Evolutionary conservation across 2,113 vertebrate species (phyloP), one percentile per base, ranked within the genome.

Genomic region (Telmatochromis sp.): DNA sequence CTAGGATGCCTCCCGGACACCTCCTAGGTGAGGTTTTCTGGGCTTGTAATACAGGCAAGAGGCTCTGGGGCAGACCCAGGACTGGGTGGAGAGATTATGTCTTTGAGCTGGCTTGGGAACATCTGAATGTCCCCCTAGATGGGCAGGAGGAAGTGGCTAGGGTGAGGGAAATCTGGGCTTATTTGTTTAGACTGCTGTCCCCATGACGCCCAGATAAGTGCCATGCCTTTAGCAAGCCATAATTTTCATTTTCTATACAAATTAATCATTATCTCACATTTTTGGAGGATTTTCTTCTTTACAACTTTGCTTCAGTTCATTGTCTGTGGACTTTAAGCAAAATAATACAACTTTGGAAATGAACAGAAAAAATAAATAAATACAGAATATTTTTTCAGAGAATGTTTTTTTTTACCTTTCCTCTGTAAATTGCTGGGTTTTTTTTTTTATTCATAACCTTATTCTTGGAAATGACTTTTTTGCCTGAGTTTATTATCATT

Each of bases 201-300:
- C 60, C 0, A 37, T 65, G 60, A 37, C 0, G 1, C 0, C 60
- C 1, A 65, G 33, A 65, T 65, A 21, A 37, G 21, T 26, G 5
- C 21, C 37, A 3, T 26, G n/a, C 21, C 68, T 73, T 73, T 45
- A 45, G 9, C 12, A 73, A 13, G 8, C 40, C 40, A 73, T 26
- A 5, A 73, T 45, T 73, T 73, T 45, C 13, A 26, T 73, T 45
- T 73, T 45, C 5, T 45, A 15, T 26, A 45, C 6, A 21, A 17
- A 26, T 71, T 4, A 10, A 10, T 45, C 37, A 11, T 26, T 73
- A 1, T 17, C 68, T 45, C 5, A 45, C 5, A 45, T 14, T 45
- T 15, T 9, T 45, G 37, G 21, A 73, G 21, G 65, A 42, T 42
- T 73, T 15, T 73, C 2, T 26, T 45, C 65, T 10, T 26, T 45